Conservation (phyloP, 2,113 vertebrate species). For the Circaetus cinerascens region DNA sequence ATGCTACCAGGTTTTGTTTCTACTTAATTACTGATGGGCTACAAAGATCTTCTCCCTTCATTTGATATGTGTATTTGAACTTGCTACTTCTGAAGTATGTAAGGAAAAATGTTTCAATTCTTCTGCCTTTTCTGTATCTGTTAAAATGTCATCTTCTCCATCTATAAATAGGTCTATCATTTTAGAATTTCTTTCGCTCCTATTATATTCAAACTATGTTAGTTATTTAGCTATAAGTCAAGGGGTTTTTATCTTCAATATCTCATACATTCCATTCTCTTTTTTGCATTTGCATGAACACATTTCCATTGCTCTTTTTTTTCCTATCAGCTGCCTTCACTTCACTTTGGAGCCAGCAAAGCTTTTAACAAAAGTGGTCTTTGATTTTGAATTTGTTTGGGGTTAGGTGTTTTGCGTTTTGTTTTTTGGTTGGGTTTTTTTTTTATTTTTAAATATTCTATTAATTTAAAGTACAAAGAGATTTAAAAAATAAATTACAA, state of each 20-base stretch:
- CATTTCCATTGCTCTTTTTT: background rate
- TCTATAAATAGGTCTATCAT: background rate
- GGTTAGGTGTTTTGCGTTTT: fast-evolving
- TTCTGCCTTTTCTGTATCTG: background rate
- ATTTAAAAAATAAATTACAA: background rate
- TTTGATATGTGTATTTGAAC: background rate
- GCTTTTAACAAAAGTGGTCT: background rate
- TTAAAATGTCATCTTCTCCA: background rate
- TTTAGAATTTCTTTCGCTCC: background rate
- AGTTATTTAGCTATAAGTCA: background rate
- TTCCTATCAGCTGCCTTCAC: background rate
- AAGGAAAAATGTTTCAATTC: background rate
- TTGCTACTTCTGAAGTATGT: background rate
- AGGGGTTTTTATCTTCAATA: background rate
- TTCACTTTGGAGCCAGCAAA: background rate
- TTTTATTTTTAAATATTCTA: background rate
- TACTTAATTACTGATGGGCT: background rate
- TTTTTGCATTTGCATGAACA: background rate
- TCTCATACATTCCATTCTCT: background rate
- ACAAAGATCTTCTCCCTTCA: background rate
- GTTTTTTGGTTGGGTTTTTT: background rate
- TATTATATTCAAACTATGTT: background rate
- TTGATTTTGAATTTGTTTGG: background rate
- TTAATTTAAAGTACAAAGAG: background rate
- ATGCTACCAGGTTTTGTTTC: background rate